Evolutionary conservation across 2,113 vertebrate species (phyloP).

Genomic region (Myrmecobius fasciatus): DNA sequence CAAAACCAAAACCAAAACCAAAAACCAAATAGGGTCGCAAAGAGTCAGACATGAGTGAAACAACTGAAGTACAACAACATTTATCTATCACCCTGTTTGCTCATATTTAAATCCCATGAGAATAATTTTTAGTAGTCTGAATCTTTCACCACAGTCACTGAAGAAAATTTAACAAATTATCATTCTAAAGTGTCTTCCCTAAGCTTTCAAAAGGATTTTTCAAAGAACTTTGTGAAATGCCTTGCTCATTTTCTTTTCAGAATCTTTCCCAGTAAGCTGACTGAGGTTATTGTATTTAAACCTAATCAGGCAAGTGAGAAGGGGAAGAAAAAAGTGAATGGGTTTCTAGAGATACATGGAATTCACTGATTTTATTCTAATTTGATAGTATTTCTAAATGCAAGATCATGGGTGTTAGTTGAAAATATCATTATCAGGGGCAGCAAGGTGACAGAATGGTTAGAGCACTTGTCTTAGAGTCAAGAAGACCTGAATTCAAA

Average conservation of each 20-base stretch:
- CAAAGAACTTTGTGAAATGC: not conserved
- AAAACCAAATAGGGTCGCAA: not conserved
- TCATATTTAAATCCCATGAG: slow-evolving; percentile 8
- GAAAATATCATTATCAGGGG: not conserved
- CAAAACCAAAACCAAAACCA: no score
- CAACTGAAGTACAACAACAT: no score
- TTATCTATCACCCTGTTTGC: fast-evolving
- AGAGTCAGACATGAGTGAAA: not conserved
- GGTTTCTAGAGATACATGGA: not conserved
- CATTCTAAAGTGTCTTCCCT: not conserved
- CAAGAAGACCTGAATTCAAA: not conserved
- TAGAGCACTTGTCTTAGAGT: not conserved
- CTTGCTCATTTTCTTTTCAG: not conserved
- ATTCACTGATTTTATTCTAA: not conserved
- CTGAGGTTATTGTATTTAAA: not conserved
- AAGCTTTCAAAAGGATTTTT: not conserved
- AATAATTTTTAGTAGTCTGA: not conserved
- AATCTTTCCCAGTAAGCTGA: not conserved
- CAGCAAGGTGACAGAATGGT: not conserved
- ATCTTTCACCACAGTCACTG: not conserved
- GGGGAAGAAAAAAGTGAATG: not conserved
- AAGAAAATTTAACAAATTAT: not conserved
- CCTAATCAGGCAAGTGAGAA: not conserved
- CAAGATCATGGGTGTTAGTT: not conserved
- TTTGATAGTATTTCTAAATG: not conserved